Conservation (phyloP, 2,888 invertebrate species). For the Chirona hameri region DNA sequence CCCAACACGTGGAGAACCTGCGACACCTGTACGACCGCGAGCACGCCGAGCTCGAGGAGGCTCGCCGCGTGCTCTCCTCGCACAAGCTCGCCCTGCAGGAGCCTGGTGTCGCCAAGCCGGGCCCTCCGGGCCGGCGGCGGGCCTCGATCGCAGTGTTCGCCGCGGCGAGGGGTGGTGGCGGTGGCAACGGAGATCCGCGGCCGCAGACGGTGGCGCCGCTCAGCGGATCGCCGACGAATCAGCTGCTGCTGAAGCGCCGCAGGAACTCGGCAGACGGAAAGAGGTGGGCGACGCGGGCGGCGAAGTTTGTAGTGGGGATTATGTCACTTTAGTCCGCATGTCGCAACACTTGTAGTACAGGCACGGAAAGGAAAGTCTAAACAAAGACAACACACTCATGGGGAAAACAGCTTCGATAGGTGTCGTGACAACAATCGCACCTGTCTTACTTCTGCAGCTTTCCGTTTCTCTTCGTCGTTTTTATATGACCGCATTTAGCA, state of each 20-base stretch:
- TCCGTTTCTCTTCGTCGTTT: too few relatives aligned
- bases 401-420: too few relatives aligned
- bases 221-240: not conserved
- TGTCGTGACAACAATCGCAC: too few relatives aligned
- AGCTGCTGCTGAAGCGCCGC: not conserved
- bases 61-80: conserved; percentile 40
- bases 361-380: too few relatives aligned
- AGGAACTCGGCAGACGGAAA: not conserved
- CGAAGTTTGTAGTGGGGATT: not conserved
- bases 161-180: not conserved
- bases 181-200: not conserved
- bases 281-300: not conserved
- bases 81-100: not conserved
- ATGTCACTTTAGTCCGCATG: too few relatives aligned
- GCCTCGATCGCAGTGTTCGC: conserved; percentile 25
- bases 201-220: not conserved
- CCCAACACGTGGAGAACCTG: conserved; percentile 57
- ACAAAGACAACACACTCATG: too few relatives aligned
- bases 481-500: too few relatives aligned
- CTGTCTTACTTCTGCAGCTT: too few relatives aligned
- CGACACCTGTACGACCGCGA: conserved; percentile 56
- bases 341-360: too few relatives aligned
- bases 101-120: not conserved
- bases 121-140: not conserved
- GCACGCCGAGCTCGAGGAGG: conserved; percentile 56